Base-by-base conservation (phyloP, 2,888 invertebrate genomes). In the Drosophila sordidapex region DNA sequence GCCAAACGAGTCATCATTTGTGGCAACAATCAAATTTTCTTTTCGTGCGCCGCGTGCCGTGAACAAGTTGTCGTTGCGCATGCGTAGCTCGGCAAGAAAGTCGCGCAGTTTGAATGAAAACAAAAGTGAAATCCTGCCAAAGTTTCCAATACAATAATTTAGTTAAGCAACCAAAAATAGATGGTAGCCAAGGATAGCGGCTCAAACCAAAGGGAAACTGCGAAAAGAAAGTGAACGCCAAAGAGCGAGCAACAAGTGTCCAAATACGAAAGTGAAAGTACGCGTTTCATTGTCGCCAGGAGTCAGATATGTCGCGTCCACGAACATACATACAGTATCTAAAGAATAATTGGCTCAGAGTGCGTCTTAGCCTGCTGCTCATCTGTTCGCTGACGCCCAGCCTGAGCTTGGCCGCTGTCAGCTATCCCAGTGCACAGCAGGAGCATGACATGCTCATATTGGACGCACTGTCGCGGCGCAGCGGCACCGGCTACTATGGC, bases 391-490 rank as follows among this genome's bases (percentile, higher is more conserved):
- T 76, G 43, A 38, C 63, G 6, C 54, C 73, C 54, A 56, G 74
- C 69, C 65, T 53, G 18, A 51, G 56, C 35, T 59, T 76, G 13
- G 15, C 60, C 54, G 60, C 82, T 11, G 27, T 83, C 64, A 89
- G 91, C 57, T 90, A 91, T 74, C 93, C 93, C 52, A 91, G 89
- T 10, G 84, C 92, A 4, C 94, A 95, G 79, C 96, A 96, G 89
- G 96, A 97, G 76, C 96, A 97, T 88, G 97, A 97, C 82, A 94
- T 96, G 74, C 93, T 97, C 75, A 93, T 97, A 53, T 93, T 97
- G 87, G 96, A 96, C 72, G 96, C 96, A 0, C 92, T 97, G 52
- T 96, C 96, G 1, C 94, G 96, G 61, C 94, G 96, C 79, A 92
- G 92, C 74, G 88, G 91, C 54, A 82, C 90, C 49, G 90, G 91